Conservation (phyloP, 2,888 invertebrate species). For the Polydrusus tereticollis region DNA sequence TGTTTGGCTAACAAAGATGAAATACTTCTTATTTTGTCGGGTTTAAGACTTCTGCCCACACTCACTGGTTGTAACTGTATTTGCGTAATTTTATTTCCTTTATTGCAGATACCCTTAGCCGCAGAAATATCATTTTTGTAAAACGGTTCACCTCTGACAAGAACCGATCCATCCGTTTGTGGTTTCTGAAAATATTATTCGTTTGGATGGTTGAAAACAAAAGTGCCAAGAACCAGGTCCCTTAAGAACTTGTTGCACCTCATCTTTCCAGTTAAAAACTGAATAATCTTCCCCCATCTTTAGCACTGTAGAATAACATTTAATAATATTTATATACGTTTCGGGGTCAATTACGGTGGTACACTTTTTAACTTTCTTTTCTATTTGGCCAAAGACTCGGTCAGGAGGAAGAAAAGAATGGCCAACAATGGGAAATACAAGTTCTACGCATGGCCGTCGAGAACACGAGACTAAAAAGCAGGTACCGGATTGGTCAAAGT, state of each 20-base stretch:
- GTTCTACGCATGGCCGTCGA: no score
- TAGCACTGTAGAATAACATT: slow-evolving; percentile 23
- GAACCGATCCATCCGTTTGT: slow-evolving; percentile 2
- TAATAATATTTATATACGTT: slow-evolving; percentile 34
- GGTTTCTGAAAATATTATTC: slow-evolving; percentile 36
- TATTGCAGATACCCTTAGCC: slow-evolving; percentile 42
- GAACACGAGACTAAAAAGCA: no score
- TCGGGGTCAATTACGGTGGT: slow-evolving; percentile 16
- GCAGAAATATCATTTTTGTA: slow-evolving; percentile 35
- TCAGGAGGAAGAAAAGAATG: no score
- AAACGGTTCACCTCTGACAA: slow-evolving; percentile 5
- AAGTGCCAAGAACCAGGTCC: slow-evolving; percentile 38
- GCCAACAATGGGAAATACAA: no score
- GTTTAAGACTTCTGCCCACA: slow-evolving; percentile 37
- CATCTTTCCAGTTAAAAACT: slow-evolving; percentile 41
- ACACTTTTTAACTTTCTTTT: background rate
- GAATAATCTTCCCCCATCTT: slow-evolving; percentile 16
- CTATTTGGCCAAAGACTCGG: no score
- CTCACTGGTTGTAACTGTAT: slow-evolving; percentile 26
- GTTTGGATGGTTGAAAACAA: slow-evolving; percentile 33
- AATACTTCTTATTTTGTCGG: slow-evolving; percentile 38
- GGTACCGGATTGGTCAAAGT: no score
- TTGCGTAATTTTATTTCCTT: slow-evolving; percentile 31
- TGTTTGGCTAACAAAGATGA: slow-evolving; percentile 31
- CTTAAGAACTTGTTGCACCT: slow-evolving; percentile 38